Evolutionary conservation across 2,888 invertebrate species (phyloP).

Genomic region (Patella pellucida): DNA sequence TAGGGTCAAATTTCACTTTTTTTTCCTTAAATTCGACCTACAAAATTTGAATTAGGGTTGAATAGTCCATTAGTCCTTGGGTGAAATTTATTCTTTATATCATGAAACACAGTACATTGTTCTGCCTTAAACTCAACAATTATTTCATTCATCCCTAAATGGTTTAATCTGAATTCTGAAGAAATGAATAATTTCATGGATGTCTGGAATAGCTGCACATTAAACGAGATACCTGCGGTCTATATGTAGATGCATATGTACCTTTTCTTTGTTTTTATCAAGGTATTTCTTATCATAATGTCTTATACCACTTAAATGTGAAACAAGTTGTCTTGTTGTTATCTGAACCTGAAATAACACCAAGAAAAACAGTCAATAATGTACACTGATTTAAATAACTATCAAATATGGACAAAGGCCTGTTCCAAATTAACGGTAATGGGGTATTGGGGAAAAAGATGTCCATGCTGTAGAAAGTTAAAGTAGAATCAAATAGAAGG

Average conservation of each 20-base stretch:
- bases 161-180: neutral
- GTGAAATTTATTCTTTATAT: no score
- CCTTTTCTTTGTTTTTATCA: constrained; percentile 32
- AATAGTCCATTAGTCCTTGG: no score
- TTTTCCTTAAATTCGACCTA: neutral
- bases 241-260: neutral
- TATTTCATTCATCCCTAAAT: neutral
- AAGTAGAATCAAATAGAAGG: no score
- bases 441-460: neutral
- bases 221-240: no score
- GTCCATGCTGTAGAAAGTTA: no score
- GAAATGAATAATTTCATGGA: neutral
- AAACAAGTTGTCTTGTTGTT: constrained; percentile 74
- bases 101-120: no score
- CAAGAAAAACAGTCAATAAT: neutral
- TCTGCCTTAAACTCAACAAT: neutral
- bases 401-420: neutral
- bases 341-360: constrained; percentile 65
- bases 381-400: neutral
- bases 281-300: constrained; percentile 72
- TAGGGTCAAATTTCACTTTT: no score
- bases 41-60: constrained; percentile 16
- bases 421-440: neutral
- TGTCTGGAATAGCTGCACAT: no score
- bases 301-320: constrained; percentile 75